Conservation (phyloP, 2,113 vertebrate genomes). For the Athene noctua region DNA sequence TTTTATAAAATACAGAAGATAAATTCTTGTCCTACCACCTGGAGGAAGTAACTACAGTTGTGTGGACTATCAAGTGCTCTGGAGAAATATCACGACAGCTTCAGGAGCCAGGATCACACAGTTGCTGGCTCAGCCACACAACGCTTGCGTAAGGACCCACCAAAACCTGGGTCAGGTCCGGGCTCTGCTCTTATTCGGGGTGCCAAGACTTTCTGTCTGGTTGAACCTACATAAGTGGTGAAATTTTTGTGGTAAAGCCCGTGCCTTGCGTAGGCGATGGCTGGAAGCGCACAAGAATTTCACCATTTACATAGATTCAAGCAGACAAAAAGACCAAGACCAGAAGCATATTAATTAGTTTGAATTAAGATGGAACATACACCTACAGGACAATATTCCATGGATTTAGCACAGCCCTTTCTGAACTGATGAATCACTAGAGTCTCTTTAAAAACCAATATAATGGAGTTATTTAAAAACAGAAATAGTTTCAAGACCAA, state of each 20-base stretch:
- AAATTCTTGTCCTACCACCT: not conserved
- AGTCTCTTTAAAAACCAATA: not conserved
- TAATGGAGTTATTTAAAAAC: not conserved
- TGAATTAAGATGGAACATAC: not conserved
- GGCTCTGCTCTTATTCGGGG: not conserved
- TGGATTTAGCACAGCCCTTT: not conserved
- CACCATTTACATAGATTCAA: rapidly evolving
- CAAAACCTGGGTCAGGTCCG: not conserved
- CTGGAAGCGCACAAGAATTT: not conserved
- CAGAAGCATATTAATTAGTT: not conserved
- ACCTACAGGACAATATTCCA: not conserved
- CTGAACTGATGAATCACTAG: not conserved
- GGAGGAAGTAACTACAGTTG: not conserved
- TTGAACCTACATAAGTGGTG: no score
- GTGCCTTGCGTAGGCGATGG: no score
- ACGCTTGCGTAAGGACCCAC: not conserved
- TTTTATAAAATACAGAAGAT: rapidly evolving
- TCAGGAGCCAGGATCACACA: rapidly evolving
- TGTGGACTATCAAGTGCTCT: rapidly evolving
- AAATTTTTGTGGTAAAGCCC: no score
- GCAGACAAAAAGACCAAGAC: not conserved
- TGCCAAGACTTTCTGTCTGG: no score
- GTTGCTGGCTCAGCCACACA: rapidly evolving
- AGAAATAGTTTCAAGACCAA: not conserved
- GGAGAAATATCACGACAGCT: not conserved